Percentiles rank a stretch among this genome's conserved stretches.
phyloP scores from a whole-genome alignment of 2,888 invertebrate species.

The Gerris lacustris region DNA sequence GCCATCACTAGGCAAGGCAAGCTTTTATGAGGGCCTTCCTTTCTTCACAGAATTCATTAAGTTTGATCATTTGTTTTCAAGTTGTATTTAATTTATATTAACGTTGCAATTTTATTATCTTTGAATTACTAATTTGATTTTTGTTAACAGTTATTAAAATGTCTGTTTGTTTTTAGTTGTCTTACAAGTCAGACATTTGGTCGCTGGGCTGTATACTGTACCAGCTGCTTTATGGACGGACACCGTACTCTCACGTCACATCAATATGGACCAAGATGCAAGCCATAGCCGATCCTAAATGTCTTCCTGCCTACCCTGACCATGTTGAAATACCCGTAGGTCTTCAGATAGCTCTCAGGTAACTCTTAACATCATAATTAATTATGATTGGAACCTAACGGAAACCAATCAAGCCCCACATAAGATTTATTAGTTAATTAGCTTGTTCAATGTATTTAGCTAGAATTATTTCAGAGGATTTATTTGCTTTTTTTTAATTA shows the following conservation, averaged over 20 bases:
- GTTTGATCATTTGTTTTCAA: too few relatives aligned
- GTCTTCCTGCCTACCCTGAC: slow-evolving; percentile 58
- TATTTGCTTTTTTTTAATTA: too few relatives aligned
- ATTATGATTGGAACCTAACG: neutral
- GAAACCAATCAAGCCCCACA: too few relatives aligned
- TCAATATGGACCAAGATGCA: slow-evolving; percentile 59
- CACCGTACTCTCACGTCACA: slow-evolving; percentile 77
- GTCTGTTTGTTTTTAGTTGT: slow-evolving; percentile 48
- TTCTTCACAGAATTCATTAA: too few relatives aligned
- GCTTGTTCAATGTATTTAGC: too few relatives aligned
- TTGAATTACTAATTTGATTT: neutral
- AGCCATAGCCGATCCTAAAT: slow-evolving; percentile 62
- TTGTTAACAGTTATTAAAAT: neutral
- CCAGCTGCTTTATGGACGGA: slow-evolving; percentile 74
- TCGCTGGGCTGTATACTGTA: slow-evolving; percentile 94
- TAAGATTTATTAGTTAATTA: too few relatives aligned
- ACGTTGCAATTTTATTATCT: too few relatives aligned
- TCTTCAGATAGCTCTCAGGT: slow-evolving; percentile 36
- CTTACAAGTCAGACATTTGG: slow-evolving; percentile 92
- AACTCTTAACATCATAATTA: neutral
- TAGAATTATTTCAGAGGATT: too few relatives aligned
- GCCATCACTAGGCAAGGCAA: too few relatives aligned
- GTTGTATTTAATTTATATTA: too few relatives aligned
- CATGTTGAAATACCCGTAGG: slow-evolving; percentile 43
- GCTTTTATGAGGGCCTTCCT: too few relatives aligned